These are phyloP conservation scores for Drosophila tropicalis DNA, from an alignment of 1,140 invertebrate genomes.

Conservation along the genomic window DNA sequence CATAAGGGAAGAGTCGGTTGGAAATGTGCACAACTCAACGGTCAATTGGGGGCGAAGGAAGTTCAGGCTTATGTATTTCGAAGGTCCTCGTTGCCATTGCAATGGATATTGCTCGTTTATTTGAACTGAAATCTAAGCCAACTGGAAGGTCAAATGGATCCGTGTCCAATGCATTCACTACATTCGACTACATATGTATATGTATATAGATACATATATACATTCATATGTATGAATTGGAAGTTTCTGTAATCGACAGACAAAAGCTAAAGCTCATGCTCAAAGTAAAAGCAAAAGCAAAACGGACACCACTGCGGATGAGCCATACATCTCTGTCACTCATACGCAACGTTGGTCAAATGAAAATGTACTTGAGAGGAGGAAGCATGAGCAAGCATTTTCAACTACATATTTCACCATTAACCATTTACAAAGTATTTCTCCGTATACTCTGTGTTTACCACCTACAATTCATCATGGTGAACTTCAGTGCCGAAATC, in stretches of 20 bases:
- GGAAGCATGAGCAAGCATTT: constrained; percentile 27
- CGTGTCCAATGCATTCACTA: constrained; percentile 34
- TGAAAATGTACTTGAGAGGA: constrained; percentile 16
- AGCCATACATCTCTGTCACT: constrained; percentile 21
- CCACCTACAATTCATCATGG: background rate
- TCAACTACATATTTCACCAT: background rate
- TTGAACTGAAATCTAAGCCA: constrained; percentile 36
- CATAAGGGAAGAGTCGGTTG: constrained; percentile 14
- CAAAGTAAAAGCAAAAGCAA: background rate
- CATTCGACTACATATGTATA: constrained; percentile 11
- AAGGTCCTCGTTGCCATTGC: constrained; percentile 29
- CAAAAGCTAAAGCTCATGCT: too few species aligned
- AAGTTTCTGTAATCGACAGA: constrained; percentile 37
- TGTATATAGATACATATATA: background rate
- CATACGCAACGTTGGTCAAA: constrained; percentile 49
- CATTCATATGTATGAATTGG: constrained; percentile 23
- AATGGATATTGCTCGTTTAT: constrained; percentile 31
- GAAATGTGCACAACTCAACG: constrained; percentile 11
- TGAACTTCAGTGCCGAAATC: background rate
- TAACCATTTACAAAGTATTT: constrained; percentile 3
- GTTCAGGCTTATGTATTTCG: constrained; percentile 18
- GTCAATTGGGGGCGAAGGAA: constrained; percentile 35
- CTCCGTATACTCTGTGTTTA: background rate
- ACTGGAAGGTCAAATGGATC: constrained; percentile 31
- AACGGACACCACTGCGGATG: constrained; percentile 3